A percentile compares a stretch with the other conserved stretches of the same genome.
phyloP scores from a whole-genome alignment of 2,113 vertebrate genomes.

The Globicephala melas region DNA sequence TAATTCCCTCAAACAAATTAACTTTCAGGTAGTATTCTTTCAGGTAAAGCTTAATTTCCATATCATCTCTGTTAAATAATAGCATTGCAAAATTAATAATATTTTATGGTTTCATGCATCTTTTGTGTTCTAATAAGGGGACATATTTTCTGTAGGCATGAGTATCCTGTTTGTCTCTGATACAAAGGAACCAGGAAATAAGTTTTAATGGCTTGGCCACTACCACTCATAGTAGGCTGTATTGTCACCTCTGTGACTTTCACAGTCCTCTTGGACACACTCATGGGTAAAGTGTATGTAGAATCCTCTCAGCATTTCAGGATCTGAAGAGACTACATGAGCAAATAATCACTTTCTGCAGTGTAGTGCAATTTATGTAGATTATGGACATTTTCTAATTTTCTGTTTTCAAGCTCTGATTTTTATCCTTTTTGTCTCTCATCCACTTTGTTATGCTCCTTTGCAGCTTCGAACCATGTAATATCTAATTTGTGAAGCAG shows the following conservation, averaged over 20 bases:
- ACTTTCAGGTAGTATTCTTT: not conserved
- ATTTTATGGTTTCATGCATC: not conserved
- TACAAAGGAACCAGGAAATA: not conserved
- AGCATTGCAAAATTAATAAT: not conserved
- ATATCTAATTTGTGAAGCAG: not conserved
- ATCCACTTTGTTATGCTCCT: not conserved
- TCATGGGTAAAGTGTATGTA: not conserved
- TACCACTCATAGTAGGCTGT: not conserved
- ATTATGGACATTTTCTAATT: not conserved
- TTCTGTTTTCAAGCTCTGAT: not conserved
- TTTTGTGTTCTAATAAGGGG: not conserved
- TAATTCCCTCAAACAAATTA: not conserved
- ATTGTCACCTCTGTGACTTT: not conserved
- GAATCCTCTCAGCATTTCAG: not conserved
- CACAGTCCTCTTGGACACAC: not conserved
- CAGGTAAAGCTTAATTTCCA: not conserved
- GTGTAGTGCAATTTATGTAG: not conserved
- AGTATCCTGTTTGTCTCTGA: not conserved
- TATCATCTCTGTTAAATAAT: not conserved
- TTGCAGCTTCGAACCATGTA: not conserved
- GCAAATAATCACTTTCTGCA: not conserved
- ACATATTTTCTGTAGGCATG: not conserved
- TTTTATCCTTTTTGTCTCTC: not conserved
- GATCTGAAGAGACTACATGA: not conserved
- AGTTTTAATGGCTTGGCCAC: not conserved